phyloP scores from a whole-genome alignment of 2,113 vertebrate genomes.

The Delphinus delphis region DNA sequence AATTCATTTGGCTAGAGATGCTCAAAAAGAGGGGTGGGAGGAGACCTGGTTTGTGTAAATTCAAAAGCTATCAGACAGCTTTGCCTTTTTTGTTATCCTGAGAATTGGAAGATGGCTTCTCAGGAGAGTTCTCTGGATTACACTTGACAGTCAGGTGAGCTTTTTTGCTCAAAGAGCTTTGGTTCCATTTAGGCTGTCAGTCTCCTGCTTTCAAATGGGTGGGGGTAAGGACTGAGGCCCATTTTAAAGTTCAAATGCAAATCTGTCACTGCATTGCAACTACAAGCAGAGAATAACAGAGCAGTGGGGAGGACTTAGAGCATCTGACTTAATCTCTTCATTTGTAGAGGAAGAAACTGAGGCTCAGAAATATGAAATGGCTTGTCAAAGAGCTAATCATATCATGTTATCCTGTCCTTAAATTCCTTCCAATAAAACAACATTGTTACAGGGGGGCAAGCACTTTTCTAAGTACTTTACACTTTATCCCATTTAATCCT shows the following conservation, averaged over 20 bases:
- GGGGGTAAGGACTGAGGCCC: not conserved
- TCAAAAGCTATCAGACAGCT: constrained; percentile 46
- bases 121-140: not conserved
- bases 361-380: not conserved
- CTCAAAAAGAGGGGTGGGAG: not conserved
- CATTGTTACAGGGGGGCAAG: not conserved
- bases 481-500: not conserved
- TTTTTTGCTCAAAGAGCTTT: constrained; percentile 8
- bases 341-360: not conserved
- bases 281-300: not conserved
- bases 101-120: not conserved
- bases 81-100: not conserved
- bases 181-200: not conserved
- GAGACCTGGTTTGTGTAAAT: constrained; percentile 51
- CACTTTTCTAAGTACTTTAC: not conserved
- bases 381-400: not conserved
- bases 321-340: not conserved
- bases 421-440: not conserved
- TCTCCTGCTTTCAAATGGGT: not conserved
- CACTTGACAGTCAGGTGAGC: not conserved
- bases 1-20: constrained; percentile 61
- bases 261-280: not conserved
- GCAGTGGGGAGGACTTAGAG: not conserved
- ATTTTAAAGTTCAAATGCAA: not conserved
- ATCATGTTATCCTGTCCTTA: not conserved